phyloP scores from a whole-genome alignment of 2,797 vertebrate genomes.

The Gymnoscopelus braueri region DNA sequence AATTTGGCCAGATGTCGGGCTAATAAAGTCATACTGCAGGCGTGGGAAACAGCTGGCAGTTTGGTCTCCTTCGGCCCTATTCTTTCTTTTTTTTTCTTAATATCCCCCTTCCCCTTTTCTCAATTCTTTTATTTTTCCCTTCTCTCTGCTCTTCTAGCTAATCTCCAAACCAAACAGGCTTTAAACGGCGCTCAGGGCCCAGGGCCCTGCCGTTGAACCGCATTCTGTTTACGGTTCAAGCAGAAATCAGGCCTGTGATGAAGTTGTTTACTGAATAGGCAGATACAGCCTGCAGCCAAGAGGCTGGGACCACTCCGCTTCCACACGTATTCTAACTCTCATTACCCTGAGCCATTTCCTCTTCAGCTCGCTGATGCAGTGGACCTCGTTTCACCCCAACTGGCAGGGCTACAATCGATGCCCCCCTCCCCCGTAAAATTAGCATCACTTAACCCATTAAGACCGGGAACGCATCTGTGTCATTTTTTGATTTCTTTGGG shows the following conservation, averaged over 20 bases:
- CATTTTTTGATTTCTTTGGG: no score
- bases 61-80: slow-evolving; percentile 53
- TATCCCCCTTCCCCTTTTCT: slow-evolving; percentile 18
- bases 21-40: slow-evolving; percentile 79
- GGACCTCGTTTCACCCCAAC: slow-evolving; percentile 36
- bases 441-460: no score
- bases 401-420: slow-evolving; percentile 30
- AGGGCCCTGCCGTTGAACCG: slow-evolving; percentile 74
- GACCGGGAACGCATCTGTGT: no score
- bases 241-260: slow-evolving; percentile 79
- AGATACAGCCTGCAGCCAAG: slow-evolving; percentile 74
- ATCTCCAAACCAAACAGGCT: slow-evolving; percentile 84
- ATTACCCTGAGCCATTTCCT: slow-evolving; percentile 66
- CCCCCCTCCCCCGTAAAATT: not conserved
- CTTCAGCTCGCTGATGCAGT: slow-evolving; percentile 54
- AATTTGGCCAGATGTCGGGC: slow-evolving; percentile 80
- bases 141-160: slow-evolving; percentile 75
- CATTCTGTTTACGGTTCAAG: slow-evolving; percentile 77
- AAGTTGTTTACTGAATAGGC: slow-evolving; percentile 72
- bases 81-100: slow-evolving; percentile 45
- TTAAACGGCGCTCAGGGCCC: slow-evolving; percentile 72
- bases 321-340: slow-evolving; percentile 60
- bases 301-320: slow-evolving; percentile 59
- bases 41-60: slow-evolving; percentile 80
- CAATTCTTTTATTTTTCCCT: slow-evolving; percentile 58